Evolutionary conservation across 2,797 vertebrate genomes (phyloP).

Genomic region (Sebastes nivosus): DNA sequence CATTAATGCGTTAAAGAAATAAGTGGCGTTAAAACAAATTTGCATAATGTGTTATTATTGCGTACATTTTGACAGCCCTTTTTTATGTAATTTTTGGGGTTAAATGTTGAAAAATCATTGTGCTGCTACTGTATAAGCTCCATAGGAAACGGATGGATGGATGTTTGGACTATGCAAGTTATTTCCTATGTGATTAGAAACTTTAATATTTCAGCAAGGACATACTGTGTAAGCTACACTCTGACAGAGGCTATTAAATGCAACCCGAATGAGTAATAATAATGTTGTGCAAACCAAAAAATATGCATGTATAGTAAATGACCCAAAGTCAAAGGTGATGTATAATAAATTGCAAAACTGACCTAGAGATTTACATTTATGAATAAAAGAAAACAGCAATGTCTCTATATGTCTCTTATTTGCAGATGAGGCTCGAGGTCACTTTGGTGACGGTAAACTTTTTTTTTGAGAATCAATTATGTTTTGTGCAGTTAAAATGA

Average conservation of each 20-base stretch:
- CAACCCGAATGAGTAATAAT: not conserved
- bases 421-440: not conserved
- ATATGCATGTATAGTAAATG: not conserved
- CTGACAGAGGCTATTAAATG: not conserved
- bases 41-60: too few relatives aligned
- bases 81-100: not conserved
- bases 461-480: slow-evolving; percentile 10
- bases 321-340: not conserved
- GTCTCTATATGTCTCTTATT: not conserved
- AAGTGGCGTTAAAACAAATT: too few relatives aligned
- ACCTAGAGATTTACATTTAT: not conserved
- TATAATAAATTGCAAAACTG: not conserved
- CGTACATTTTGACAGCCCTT: too few relatives aligned
- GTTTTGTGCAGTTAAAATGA: not conserved
- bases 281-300: not conserved
- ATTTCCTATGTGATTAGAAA: not conserved
- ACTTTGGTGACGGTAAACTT: not conserved
- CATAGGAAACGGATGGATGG: not conserved
- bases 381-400: not conserved
- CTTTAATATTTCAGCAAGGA: not conserved
- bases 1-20: too few relatives aligned
- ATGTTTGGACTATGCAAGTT: not conserved
- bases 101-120: not conserved
- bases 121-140: not conserved
- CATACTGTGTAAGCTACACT: not conserved